These are phyloP conservation scores for Cataglyphis cursor DNA, from an alignment of 2,888 invertebrate species.

Conservation along the genomic window DNA sequence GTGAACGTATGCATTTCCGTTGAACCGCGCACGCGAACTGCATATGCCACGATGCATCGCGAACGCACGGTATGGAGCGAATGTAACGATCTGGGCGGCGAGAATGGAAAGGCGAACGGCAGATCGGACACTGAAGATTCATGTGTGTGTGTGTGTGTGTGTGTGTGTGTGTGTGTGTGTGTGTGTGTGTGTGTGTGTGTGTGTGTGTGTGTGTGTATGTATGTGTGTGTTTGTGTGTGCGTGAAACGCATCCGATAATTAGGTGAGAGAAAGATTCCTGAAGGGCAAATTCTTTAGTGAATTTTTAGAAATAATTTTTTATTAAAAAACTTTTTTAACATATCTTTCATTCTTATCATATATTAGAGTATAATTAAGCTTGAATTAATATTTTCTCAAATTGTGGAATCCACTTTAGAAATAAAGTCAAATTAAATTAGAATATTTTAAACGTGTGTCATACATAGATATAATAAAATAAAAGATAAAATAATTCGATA, in stretches of 20 bases:
- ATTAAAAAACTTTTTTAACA: background rate
- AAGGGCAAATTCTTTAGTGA: background rate
- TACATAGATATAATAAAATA: background rate
- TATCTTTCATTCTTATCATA: background rate
- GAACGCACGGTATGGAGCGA: constrained; percentile 5
- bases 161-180: background rate
- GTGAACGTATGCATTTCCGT: constrained; percentile 26
- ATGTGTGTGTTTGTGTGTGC: background rate
- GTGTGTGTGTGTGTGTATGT: background rate
- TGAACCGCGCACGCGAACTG: background rate
- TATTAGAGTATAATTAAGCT: background rate
- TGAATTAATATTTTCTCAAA: background rate
- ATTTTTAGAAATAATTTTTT: background rate
- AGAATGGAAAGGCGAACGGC: constrained; percentile 13
- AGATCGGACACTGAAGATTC: background rate
- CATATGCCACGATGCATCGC: constrained; percentile 21
- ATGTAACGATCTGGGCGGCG: constrained; percentile 21
- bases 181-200: background rate
- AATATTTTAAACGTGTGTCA: background rate
- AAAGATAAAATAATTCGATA: background rate
- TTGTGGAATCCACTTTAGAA: background rate
- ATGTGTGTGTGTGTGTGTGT: background rate
- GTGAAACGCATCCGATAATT: background rate
- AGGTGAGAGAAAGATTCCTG: background rate
- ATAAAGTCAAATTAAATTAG: background rate